Evolutionary conservation across 1,140 invertebrate species (phyloP).

Genomic region (Augochlora pura): DNA sequence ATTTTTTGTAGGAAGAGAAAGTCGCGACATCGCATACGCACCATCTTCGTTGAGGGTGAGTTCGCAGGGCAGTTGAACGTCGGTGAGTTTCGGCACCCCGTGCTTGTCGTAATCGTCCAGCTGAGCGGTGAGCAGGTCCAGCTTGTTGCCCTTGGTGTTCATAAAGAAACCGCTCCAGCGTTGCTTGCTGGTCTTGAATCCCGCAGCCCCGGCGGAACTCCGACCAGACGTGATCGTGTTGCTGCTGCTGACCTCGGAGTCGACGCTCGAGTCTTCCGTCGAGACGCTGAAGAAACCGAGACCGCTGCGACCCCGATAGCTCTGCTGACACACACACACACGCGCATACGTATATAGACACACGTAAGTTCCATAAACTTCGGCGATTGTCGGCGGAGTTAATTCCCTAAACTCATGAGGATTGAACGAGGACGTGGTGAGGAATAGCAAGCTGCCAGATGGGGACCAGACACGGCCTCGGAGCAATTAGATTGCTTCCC

Average conservation of each 20-base stretch:
- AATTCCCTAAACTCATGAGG: neutral
- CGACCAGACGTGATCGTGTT: slow-evolving; percentile 67
- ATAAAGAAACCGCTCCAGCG: slow-evolving; percentile 86
- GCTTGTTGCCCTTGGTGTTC: slow-evolving; percentile 84
- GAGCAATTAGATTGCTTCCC: too few species aligned
- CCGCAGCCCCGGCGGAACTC: slow-evolving; percentile 67
- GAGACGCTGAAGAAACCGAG: slow-evolving; percentile 83
- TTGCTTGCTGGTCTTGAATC: slow-evolving; percentile 81
- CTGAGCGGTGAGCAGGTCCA: slow-evolving; percentile 84
- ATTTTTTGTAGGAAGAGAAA: too few species aligned
- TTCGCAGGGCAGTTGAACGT: slow-evolving; percentile 71
- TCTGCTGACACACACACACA: slow-evolving; percentile 67
- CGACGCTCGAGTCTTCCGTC: slow-evolving; percentile 81
- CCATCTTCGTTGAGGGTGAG: slow-evolving; percentile 78
- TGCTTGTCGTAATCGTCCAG: slow-evolving; percentile 85
- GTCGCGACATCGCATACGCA: slow-evolving; percentile 53
- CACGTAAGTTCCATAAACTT: neutral
- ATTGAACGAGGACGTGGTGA: neutral
- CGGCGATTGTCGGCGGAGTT: neutral
- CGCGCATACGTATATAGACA: too few species aligned
- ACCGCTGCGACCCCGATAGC: slow-evolving; percentile 79
- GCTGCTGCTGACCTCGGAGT: slow-evolving; percentile 72
- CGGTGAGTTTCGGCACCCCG: slow-evolving; percentile 83
- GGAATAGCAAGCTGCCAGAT: neutral
- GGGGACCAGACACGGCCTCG: too few species aligned